Conservation (phyloP, 2,113 vertebrate species). For the Rhinoptilus africanus region DNA sequence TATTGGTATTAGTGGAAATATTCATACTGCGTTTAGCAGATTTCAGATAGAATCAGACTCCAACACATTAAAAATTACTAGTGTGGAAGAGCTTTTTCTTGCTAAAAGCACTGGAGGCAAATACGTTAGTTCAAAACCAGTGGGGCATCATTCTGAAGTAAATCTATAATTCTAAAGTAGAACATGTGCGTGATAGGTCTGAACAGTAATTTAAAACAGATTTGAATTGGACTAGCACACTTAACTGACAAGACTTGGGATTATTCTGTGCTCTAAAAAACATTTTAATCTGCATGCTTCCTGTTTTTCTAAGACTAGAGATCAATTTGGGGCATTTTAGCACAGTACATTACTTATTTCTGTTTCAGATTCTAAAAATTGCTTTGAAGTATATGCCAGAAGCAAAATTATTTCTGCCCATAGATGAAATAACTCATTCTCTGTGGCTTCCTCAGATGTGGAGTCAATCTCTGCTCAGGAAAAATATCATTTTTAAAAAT, state of each 20-base stretch:
- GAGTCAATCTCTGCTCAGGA: conserved; percentile 8
- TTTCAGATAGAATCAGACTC: neutral
- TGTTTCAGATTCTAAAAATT: conserved; percentile 59
- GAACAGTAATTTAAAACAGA: conserved; percentile 15
- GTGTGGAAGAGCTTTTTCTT: neutral
- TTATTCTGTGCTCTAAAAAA: conserved; percentile 36
- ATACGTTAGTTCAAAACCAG: conserved; percentile 10
- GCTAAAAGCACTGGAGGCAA: conserved; percentile 8
- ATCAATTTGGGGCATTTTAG: conserved; percentile 55
- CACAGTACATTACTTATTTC: conserved; percentile 47
- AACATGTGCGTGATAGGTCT: neutral
- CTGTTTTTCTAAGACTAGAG: conserved; percentile 37
- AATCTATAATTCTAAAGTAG: conserved; percentile 19
- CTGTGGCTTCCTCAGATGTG: neutral
- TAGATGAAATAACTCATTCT: conserved; percentile 32
- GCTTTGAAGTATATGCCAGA: conserved; percentile 63
- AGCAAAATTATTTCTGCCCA: conserved; percentile 53
- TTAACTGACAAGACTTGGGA: conserved; percentile 31
- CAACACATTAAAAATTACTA: conserved; percentile 9
- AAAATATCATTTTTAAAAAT: neutral
- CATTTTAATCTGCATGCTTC: conserved; percentile 40
- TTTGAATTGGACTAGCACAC: neutral
- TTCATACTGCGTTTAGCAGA: neutral
- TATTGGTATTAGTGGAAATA: neutral
- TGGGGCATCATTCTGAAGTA: conserved; percentile 6